Evolutionary conservation across 2,888 invertebrate genomes (phyloP), one percentile per base, ranked within the genome.

Genomic region (Zaprionus bogoriensis): DNA sequence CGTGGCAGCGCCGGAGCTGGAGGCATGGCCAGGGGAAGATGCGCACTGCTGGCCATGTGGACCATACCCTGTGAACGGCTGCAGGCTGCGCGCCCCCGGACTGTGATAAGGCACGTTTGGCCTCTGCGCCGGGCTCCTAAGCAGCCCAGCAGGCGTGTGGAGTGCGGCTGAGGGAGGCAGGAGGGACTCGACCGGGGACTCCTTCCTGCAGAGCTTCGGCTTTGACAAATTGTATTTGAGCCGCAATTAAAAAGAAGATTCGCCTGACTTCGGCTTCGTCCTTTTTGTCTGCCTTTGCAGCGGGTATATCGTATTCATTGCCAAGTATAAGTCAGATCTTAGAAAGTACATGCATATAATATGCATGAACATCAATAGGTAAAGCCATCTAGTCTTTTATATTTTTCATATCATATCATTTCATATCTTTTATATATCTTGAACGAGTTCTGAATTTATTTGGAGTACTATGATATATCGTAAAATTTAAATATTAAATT

Each of bases 31-130:
- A 30, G 17, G 12, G 14, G 32, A 12, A 32, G 7, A 14, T 17
- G n/a, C n/a, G n/a, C n/a, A n/a, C n/a, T n/a, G 32, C 32, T 48
- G 58, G 28, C 57, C 66, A 53, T 60, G 59, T 65, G 66, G 22
- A 30, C 27, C 51, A 27, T 61, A 50, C 39, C 67, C 47, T 72
- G 72, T 52, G 72, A 73, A 72, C 12, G 19, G 58, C 58, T 61
- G 36, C 72, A 72, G 73, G 65, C 69, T 78, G 79, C 47, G 54
- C 55, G 62, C 53, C 50, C 62, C 45, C 62, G 25, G 42, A 39
- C 36, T 46, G 42, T 54, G 80, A 81, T 81, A 81, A 82, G 71
- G 68, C 80, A 81, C 80, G 80, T 66, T 71, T 65, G 47, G 9
- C n/a, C 5, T 6, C 6, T 27, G n/a, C 2, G 12, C n/a, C 20